Percentiles rank a stretch among this genome's conserved stretches.
phyloP scores from a whole-genome alignment of 2,888 invertebrate species.

The Coremacera marginata region DNA sequence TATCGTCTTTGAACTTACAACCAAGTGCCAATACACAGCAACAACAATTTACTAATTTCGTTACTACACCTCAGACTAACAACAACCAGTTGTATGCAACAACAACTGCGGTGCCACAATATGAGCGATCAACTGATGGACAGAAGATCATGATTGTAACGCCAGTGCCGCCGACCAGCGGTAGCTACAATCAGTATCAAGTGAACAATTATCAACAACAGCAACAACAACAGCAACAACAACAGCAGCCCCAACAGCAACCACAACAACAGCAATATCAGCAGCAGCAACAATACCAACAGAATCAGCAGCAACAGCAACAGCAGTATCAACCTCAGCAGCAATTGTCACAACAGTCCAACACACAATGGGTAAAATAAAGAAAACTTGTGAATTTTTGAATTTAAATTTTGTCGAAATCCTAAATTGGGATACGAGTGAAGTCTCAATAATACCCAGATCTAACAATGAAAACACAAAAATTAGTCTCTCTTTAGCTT shows the following conservation, averaged over 20 bases:
- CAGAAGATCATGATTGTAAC: conserved; percentile 68
- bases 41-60: conserved; percentile 54
- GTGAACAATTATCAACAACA: neutral
- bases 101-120: conserved; percentile 58
- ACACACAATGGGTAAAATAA: neutral
- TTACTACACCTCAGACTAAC: conserved; percentile 55
- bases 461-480: too few relatives aligned
- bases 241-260: conserved; percentile 56
- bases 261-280: conserved; percentile 59
- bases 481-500: too few relatives aligned
- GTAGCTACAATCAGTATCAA: conserved; percentile 50
- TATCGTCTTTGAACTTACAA: conserved; percentile 48
- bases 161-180: conserved; percentile 60
- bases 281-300: conserved; percentile 52
- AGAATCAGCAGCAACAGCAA: neutral
- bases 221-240: conserved; percentile 43
- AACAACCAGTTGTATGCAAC: neutral
- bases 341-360: neutral
- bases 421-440: too few relatives aligned
- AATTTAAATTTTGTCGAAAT: too few relatives aligned
- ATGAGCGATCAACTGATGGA: conserved; percentile 64
- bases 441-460: too few relatives aligned
- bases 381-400: neutral
- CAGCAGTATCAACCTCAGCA: neutral
- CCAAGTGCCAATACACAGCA: conserved; percentile 41